phyloP scores from a whole-genome alignment of 2,888 invertebrate genomes.

The Hedychridium roseum region DNA sequence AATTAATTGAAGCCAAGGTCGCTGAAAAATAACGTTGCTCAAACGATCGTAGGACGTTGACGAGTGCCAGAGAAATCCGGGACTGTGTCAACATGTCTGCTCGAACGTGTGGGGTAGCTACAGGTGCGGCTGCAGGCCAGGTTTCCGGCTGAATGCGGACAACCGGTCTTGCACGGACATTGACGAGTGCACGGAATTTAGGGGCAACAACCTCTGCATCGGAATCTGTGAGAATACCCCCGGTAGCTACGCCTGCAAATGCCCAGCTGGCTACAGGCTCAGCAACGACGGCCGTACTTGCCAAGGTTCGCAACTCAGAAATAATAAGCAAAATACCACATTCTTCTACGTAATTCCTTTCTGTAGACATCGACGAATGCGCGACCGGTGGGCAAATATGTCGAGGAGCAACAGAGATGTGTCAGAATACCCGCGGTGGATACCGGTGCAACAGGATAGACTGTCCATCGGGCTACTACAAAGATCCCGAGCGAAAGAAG shows the following conservation, averaged over 20 bases:
- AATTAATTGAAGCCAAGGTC: too few relatives aligned
- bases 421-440: slow-evolving; percentile 90
- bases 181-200: slow-evolving; percentile 85
- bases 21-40: not conserved
- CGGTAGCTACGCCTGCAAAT: slow-evolving; percentile 84
- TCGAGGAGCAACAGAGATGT: slow-evolving; percentile 75
- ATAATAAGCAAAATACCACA: too few relatives aligned
- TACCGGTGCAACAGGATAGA: slow-evolving; percentile 86
- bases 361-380: slow-evolving; percentile 79
- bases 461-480: slow-evolving; percentile 86
- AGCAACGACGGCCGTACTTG: slow-evolving; percentile 81
- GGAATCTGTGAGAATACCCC: slow-evolving; percentile 87
- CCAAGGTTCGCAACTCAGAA: too few relatives aligned
- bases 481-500: slow-evolving; percentile 83
- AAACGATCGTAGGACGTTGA: slow-evolving; percentile 74
- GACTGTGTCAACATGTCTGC: slow-evolving; percentile 86
- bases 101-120: slow-evolving; percentile 91
- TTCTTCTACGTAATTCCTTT: too few relatives aligned
- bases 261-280: slow-evolving; percentile 81
- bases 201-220: slow-evolving; percentile 74
- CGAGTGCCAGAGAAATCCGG: slow-evolving; percentile 69
- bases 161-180: slow-evolving; percentile 83
- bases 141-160: slow-evolving; percentile 79
- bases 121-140: slow-evolving; percentile 85
- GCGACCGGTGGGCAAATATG: slow-evolving; percentile 68